Percentiles rank a stretch among this genome's conserved stretches.
These are phyloP conservation scores for Labeo rohita DNA, from an alignment of 2,113 vertebrate genomes.

Conservation along the genomic window DNA sequence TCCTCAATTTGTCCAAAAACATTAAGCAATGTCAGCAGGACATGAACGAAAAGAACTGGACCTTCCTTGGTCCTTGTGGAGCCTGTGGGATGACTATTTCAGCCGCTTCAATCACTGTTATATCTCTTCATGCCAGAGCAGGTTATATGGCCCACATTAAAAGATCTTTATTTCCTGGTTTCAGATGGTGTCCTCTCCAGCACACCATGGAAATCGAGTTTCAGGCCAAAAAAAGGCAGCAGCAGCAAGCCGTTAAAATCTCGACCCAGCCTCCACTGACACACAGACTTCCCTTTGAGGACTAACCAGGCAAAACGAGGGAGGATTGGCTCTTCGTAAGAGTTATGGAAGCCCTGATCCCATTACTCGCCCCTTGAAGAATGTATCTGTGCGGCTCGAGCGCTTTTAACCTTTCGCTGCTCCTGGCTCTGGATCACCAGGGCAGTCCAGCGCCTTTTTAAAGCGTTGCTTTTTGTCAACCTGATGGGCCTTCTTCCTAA, in stretches of 20 bases:
- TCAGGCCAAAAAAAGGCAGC: conserved; percentile 70
- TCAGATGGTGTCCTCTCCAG: conserved; percentile 73
- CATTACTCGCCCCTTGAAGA: conserved; percentile 76
- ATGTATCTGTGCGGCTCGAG: conserved; percentile 74
- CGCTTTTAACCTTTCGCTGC: conserved; percentile 79
- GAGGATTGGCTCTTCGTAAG: conserved; percentile 75
- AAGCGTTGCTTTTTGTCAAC: conserved; percentile 47
- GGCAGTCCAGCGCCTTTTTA: conserved; percentile 31
- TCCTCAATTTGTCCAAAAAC: conserved; percentile 46
- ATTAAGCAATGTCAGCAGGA: conserved; percentile 43
- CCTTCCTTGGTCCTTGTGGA: conserved; percentile 48
- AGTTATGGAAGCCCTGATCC: conserved; percentile 80
- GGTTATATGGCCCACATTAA: conserved; percentile 73
- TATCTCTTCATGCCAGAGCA: conserved; percentile 53
- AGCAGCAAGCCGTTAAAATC: conserved; percentile 69
- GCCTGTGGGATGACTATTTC: conserved; percentile 49
- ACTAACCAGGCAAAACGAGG: conserved; percentile 72
- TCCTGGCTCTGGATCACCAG: conserved; percentile 70
- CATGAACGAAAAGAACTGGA: conserved; percentile 40
- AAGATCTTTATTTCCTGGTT: conserved; percentile 69
- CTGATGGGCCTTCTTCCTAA: conserved; percentile 28
- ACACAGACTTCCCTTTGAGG: conserved; percentile 76
- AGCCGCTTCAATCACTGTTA: conserved; percentile 47
- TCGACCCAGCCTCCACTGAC: conserved; percentile 71
- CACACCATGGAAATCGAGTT: conserved; percentile 80